Base-by-base conservation (phyloP, 2,113 vertebrate species). In the Calidris pugnax region DNA sequence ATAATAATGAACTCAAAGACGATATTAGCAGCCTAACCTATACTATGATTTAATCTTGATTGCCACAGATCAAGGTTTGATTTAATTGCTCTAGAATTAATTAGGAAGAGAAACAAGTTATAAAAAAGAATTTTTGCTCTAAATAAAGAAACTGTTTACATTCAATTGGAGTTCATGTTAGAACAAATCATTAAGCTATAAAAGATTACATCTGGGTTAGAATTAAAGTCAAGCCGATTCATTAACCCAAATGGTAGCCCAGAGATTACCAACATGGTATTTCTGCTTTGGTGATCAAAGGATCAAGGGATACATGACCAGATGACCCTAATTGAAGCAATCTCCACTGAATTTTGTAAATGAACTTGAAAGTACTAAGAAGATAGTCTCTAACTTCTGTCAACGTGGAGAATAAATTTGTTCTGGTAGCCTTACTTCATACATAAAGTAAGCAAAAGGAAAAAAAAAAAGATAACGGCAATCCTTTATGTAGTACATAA, bases 161-260 rank as follows among this genome's bases (percentile, higher is more conserved):
- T 95, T 97, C 96, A 90, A 96, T 80, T 95, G 91, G 92, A 85
- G 82, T 93, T 94, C 96, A 97, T 43, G 84, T 95, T 97, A 89
- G 97, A 98, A 94, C 95, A 98, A 97, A 97, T 97, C 97, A 95
- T 95, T 96, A 97, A 94, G 94, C 96, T 95, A 93, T 95, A 92
- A 95, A 97, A 98, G 97, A 97, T 98, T 97, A 97, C 95, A 97
- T 97, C 94, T 98, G 95, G 92, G 86, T 84, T 97, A 97, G 96
- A 98, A 96, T 98, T 97, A 98, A 98, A 98, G 94, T 97, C 97
- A 98, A 98, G 94, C 85, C 66, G 97, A 97, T 97, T 98, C 96
- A 97, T 97, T 98, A 98, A 97, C 80, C 95, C 97, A 95, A 97
- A 95, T 96, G 90, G 95, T 96, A 92, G 92, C 85, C 93, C 80